phyloP scores from a whole-genome alignment of 2,888 invertebrate genomes.

The Anaspis maculata region DNA sequence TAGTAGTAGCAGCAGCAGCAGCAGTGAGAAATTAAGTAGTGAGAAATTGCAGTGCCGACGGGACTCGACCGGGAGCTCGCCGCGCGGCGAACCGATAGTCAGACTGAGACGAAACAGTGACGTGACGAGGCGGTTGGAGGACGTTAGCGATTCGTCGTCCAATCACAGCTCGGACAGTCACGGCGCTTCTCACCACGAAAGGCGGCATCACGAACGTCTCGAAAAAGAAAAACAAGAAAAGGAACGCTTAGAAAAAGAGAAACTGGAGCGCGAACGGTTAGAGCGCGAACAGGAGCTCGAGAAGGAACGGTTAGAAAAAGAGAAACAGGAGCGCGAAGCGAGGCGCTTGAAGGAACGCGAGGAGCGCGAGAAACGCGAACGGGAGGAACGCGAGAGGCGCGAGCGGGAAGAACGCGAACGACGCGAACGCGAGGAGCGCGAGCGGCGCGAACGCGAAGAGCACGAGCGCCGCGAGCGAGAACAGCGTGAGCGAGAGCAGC shows the following conservation, averaged over 20 bases:
- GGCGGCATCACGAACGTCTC: background rate
- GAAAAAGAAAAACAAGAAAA: constrained; percentile 35
- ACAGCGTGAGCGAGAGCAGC: constrained; percentile 19
- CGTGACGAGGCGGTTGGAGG: constrained; percentile 22
- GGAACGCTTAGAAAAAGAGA: constrained; percentile 38
- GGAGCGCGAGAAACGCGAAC: constrained; percentile 19
- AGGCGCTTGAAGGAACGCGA: constrained; percentile 19
- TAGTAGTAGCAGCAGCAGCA: constrained; percentile 9
- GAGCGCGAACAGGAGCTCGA: constrained; percentile 30
- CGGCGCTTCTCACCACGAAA: too few relatives aligned
- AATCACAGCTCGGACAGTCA: too few relatives aligned
- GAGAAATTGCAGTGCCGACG: constrained; percentile 26
- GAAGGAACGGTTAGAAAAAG: constrained; percentile 36
- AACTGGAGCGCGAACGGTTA: constrained; percentile 38
- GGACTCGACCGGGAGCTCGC: constrained; percentile 19
- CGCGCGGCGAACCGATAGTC: constrained; percentile 25
- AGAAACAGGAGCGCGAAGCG: constrained; percentile 30
- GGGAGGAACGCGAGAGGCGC: constrained; percentile 21
- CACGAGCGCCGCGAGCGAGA: constrained; percentile 28
- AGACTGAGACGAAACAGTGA: constrained; percentile 35
- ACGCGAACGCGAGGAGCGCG: constrained; percentile 34
- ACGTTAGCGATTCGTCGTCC: too few relatives aligned
- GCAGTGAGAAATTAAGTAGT: constrained; percentile 18
- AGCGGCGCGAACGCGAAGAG: constrained; percentile 38
- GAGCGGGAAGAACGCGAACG: constrained; percentile 28